These are phyloP conservation scores for Gadopsis bispinosus DNA, from an alignment of 2,797 vertebrate species.

Conservation along the genomic window DNA sequence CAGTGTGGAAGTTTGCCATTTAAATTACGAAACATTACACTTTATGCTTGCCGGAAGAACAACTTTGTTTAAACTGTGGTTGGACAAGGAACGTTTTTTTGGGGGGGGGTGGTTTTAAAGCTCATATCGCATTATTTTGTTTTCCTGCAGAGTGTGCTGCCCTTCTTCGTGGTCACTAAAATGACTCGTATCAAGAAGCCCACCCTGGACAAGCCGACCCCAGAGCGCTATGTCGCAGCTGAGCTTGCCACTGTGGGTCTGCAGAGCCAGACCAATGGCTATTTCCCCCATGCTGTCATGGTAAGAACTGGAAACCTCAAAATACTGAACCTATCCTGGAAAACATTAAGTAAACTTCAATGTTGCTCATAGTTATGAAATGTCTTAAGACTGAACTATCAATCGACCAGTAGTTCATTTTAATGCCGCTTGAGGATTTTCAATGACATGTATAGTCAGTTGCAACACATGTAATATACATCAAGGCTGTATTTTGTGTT, in stretches of 20 bases:
- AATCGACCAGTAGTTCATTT: background rate
- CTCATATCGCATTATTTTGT: background rate
- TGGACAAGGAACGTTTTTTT: no score
- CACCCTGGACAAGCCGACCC: slow-evolving; percentile 89
- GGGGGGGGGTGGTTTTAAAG: background rate
- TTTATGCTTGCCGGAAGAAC: background rate
- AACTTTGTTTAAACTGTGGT: background rate
- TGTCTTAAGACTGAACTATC: background rate
- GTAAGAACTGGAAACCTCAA: slow-evolving; percentile 77
- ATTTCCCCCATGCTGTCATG: slow-evolving; percentile 89
- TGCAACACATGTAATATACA: background rate
- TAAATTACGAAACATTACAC: background rate
- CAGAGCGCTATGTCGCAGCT: slow-evolving; percentile 89
- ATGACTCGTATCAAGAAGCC: slow-evolving; percentile 91
- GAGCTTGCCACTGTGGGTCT: slow-evolving; percentile 91
- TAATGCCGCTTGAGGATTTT: background rate
- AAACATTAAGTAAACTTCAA: background rate
- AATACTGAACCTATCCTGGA: background rate
- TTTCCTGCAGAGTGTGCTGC: slow-evolving; percentile 90
- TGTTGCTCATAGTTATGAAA: background rate
- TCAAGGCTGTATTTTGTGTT: background rate
- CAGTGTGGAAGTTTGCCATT: background rate
- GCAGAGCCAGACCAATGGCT: slow-evolving; percentile 90
- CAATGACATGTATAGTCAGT: background rate
- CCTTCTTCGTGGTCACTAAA: slow-evolving; percentile 93